Evolutionary conservation across 2,797 vertebrate species (phyloP).

Genomic region (Poecile montanus): DNA sequence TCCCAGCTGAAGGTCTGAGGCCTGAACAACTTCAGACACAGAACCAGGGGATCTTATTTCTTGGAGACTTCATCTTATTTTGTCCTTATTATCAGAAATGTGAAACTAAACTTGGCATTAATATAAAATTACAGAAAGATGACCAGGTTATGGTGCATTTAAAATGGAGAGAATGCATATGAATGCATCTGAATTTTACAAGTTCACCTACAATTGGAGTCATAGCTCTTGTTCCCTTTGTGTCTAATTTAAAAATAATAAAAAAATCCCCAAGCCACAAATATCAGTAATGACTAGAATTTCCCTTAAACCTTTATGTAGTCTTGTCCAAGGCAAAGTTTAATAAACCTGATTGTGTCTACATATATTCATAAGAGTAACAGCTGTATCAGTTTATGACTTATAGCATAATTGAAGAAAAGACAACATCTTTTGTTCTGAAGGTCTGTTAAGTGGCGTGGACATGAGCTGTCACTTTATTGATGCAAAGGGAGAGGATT

Average conservation of each 20-base stretch:
- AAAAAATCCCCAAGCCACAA: neutral
- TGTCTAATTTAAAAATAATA: neutral
- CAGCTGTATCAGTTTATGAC: neutral
- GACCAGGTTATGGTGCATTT: neutral
- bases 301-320: neutral
- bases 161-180: neutral
- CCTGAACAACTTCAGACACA: neutral
- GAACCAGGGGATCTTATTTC: neutral
- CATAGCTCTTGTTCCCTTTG: neutral
- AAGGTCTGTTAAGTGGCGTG: neutral
- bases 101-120: neutral
- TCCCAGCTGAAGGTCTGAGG: neutral
- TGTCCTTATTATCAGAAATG: neutral
- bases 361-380: neutral
- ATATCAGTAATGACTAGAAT: neutral
- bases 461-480: neutral
- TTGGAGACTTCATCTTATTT: neutral
- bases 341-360: neutral
- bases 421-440: neutral
- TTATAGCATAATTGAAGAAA: fast-evolving
- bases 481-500: neutral
- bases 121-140: neutral
- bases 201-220: neutral
- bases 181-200: neutral
- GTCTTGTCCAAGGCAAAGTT: neutral